phyloP scores from a whole-genome alignment of 2,888 invertebrate species.

The Trypoxylon attenuatum region DNA sequence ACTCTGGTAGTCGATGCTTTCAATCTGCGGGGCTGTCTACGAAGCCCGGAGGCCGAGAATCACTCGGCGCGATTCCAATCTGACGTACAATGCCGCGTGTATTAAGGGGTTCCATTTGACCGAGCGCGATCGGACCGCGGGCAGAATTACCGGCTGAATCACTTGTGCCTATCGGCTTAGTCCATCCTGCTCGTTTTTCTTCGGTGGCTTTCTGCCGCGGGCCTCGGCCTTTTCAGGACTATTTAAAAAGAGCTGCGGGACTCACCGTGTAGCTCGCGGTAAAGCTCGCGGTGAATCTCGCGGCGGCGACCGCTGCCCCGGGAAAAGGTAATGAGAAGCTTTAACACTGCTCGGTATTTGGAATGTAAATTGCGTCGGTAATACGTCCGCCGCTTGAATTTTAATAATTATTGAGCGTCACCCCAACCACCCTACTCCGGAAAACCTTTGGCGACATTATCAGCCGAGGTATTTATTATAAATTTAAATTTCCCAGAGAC shows the following conservation, averaged over 20 bases:
- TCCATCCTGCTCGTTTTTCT: slow-evolving; percentile 3
- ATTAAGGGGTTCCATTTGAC: slow-evolving; percentile 48
- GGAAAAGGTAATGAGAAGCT: neutral
- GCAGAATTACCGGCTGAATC: slow-evolving; percentile 26
- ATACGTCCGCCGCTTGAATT: neutral
- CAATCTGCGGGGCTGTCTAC: slow-evolving; percentile 39
- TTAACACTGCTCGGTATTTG: neutral
- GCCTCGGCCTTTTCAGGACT: neutral
- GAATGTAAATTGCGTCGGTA: slow-evolving; percentile 1
- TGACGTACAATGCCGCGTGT: slow-evolving; percentile 53
- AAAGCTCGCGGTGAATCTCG: neutral
- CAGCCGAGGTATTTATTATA: neutral
- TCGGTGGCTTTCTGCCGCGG: slow-evolving; percentile 17
- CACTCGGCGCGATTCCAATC: slow-evolving; percentile 48
- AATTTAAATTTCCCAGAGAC: neutral
- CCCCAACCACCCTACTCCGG: neutral
- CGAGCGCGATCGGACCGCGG: slow-evolving; percentile 15
- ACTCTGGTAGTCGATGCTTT: slow-evolving; percentile 39
- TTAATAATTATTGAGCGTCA: neutral
- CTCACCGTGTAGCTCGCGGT: too few species aligned
- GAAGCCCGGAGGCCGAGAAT: slow-evolving; percentile 17
- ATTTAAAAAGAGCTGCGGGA: neutral
- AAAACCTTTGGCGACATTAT: neutral
- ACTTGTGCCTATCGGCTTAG: slow-evolving; percentile 4
- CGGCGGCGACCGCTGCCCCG: neutral